phyloP scores from a whole-genome alignment of 2,888 invertebrate species.

The Phengaris alcon region DNA sequence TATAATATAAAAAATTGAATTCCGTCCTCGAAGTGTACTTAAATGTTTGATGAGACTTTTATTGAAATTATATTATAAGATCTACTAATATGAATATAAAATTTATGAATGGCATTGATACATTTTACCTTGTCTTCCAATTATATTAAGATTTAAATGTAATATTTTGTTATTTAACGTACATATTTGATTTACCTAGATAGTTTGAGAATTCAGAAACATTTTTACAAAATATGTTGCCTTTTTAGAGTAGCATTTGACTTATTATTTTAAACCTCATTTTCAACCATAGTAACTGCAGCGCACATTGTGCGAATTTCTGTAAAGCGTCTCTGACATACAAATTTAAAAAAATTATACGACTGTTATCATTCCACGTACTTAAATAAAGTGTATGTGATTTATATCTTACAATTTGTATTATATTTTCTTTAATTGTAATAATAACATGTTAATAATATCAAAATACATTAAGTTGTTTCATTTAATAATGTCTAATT shows the following conservation, averaged over 20 bases:
- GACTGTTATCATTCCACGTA: conserved; percentile 19
- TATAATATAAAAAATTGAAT: neutral
- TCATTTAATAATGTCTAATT: neutral
- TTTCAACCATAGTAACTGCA: no score
- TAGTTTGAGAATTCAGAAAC: neutral
- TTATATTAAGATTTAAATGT: neutral
- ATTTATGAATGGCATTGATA: neutral
- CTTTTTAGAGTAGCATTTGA: neutral
- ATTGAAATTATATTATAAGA: neutral
- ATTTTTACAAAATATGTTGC: neutral
- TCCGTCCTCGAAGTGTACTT: conserved; percentile 21
- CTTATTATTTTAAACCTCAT: no score
- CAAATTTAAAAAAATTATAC: neutral
- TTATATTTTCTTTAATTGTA: conserved; percentile 36
- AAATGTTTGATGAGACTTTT: neutral
- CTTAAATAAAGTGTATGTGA: conserved; percentile 35
- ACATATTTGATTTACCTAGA: neutral
- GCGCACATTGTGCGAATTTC: no score
- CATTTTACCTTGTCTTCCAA: neutral
- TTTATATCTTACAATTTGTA: conserved; percentile 38
- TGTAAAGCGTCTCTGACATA: neutral
- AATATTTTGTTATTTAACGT: neutral
- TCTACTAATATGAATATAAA: neutral
- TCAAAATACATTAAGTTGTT: conserved; percentile 48
- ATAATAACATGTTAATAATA: conserved; percentile 57